phyloP scores from a whole-genome alignment of 2,113 vertebrate species.

The Phaethornis superciliosus region DNA sequence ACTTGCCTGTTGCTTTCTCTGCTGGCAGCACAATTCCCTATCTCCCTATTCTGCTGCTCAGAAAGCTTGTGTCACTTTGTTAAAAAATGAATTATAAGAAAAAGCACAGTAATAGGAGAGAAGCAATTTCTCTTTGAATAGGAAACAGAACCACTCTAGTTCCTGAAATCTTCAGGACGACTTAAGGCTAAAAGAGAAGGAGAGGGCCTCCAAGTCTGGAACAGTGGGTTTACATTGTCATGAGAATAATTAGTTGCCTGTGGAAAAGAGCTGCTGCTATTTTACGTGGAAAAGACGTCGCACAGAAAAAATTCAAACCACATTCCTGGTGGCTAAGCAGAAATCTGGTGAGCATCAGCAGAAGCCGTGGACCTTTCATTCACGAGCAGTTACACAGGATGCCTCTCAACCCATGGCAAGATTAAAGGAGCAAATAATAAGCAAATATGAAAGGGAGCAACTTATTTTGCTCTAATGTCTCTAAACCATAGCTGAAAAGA shows the following conservation, averaged over 20 bases:
- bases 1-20: background rate
- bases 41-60: background rate
- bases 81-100: constrained; percentile 2
- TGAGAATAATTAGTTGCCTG: background rate
- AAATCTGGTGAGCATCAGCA: background rate
- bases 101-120: background rate
- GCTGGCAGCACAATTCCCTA: background rate
- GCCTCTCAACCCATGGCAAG: background rate
- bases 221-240: background rate
- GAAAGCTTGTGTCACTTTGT: background rate
- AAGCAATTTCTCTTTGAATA: background rate
- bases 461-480: background rate
- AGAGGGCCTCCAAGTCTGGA: background rate
- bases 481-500: background rate
- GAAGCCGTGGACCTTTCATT: background rate
- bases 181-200: background rate
- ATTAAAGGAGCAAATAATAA: background rate
- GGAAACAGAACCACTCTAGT: background rate
- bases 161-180: background rate
- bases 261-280: background rate
- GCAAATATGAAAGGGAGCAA: background rate
- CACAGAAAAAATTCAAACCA: background rate
- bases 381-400: background rate
- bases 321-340: background rate
- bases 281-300: background rate